Percentiles rank a stretch among this genome's conserved stretches.
These are phyloP conservation scores for Xenopus borealis DNA, from an alignment of 2,113 vertebrate genomes.

Conservation along the genomic window DNA sequence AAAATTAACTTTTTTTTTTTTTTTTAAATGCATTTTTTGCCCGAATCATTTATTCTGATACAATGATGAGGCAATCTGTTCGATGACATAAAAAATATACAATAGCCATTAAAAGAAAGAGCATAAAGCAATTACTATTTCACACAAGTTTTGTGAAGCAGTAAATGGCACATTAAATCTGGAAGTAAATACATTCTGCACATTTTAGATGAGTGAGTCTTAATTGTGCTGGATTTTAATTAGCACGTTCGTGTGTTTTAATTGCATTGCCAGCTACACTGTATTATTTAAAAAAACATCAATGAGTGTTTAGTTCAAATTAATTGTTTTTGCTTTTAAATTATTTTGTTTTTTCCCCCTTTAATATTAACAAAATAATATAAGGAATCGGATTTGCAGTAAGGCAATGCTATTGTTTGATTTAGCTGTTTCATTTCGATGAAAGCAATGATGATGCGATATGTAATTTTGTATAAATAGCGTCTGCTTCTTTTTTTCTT, in stretches of 20 bases:
- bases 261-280: slow-evolving; percentile 76
- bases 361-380: too few relatives aligned
- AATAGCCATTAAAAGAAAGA: slow-evolving; percentile 57
- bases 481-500: too few relatives aligned
- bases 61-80: slow-evolving; percentile 61
- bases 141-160: slow-evolving; percentile 75
- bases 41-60: slow-evolving; percentile 56
- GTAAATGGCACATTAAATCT: slow-evolving; percentile 63
- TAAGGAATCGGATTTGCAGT: too few relatives aligned
- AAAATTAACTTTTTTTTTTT: too few relatives aligned
- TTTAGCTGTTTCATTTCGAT: too few relatives aligned
- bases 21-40: too few relatives aligned
- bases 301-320: too few relatives aligned
- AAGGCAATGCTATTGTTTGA: too few relatives aligned
- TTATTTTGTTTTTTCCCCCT: too few relatives aligned
- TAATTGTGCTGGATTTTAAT: slow-evolving; percentile 79
- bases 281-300: slow-evolving; percentile 63
- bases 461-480: too few relatives aligned
- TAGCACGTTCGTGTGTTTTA: slow-evolving; percentile 71
- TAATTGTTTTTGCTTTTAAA: too few relatives aligned
- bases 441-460: too few relatives aligned
- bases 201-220: slow-evolving; percentile 70
- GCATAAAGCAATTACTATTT: slow-evolving; percentile 72
- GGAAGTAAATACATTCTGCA: slow-evolving; percentile 71
- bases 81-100: slow-evolving; percentile 62